Evolutionary conservation across 1,140 invertebrate genomes (phyloP).

Genomic region (Condylostylus longicornis): DNA sequence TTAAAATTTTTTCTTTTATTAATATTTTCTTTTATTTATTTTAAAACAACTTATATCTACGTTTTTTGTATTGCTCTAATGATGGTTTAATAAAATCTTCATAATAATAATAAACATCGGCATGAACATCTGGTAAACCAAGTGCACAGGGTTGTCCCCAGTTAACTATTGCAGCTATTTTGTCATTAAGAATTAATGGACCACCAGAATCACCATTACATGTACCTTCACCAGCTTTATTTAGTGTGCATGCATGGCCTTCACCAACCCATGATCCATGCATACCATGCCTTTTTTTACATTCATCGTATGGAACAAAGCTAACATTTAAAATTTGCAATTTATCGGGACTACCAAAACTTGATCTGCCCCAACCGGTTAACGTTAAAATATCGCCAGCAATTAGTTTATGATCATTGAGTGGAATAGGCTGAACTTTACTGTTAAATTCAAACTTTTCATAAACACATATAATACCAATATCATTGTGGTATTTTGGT

Average conservation of each 20-base stretch:
- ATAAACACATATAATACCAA: slow-evolving; percentile 33
- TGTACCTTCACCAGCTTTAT: slow-evolving; percentile 39
- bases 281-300: slow-evolving; percentile 7
- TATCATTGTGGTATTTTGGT: slow-evolving; percentile 34
- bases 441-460: slow-evolving; percentile 30
- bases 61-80: no score
- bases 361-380: slow-evolving; percentile 38
- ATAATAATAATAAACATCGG: slow-evolving; percentile 29
- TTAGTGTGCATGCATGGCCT: slow-evolving; percentile 43
- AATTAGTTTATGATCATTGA: slow-evolving; percentile 11
- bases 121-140: slow-evolving; percentile 38
- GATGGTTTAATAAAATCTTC: no score
- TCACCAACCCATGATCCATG: slow-evolving; percentile 9
- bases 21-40: no score
- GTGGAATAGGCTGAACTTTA: slow-evolving; percentile 30
- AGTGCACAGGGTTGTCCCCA: slow-evolving; percentile 39
- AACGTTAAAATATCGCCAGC: slow-evolving; percentile 26
- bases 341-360: slow-evolving; percentile 17
- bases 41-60: no score
- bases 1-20: no score
- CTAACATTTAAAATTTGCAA: slow-evolving; percentile 23
- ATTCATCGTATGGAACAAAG: slow-evolving; percentile 14
- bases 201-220: slow-evolving; percentile 38
- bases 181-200: slow-evolving; percentile 27
- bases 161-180: slow-evolving; percentile 36